These are phyloP conservation scores for Lasioglossum malachurum DNA, from an alignment of 2,888 invertebrate species.

Conservation along the genomic window DNA sequence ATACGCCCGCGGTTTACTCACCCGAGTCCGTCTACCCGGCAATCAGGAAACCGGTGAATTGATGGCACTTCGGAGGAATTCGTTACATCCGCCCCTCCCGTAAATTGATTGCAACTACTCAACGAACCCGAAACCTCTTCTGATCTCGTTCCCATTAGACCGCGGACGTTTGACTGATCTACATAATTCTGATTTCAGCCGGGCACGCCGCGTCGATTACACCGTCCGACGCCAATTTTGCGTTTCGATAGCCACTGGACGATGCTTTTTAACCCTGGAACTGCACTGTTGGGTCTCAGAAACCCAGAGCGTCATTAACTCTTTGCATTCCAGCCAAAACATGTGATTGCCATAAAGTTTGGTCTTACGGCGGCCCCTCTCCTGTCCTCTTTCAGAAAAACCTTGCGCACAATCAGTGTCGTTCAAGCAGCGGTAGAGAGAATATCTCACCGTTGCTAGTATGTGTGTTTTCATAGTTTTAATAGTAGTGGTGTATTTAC, in stretches of 20 bases:
- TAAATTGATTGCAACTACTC: constrained; percentile 4
- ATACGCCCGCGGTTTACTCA: constrained; percentile 72
- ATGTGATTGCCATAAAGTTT: no score
- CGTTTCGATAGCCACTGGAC: not conserved
- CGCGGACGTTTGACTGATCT: not conserved
- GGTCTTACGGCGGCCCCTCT: no score
- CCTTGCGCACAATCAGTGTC: no score
- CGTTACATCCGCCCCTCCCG: constrained; percentile 1
- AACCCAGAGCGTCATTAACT: no score
- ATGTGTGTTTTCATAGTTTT: no score
- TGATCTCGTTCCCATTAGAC: constrained; percentile 4
- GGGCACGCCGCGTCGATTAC: not conserved
- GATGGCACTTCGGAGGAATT: constrained; percentile 54
- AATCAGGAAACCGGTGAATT: constrained; percentile 42
- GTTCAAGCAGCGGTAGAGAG: no score
- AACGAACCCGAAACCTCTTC: not conserved
- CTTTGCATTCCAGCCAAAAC: no score
- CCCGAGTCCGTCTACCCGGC: constrained; percentile 47
- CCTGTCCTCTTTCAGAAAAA: no score
- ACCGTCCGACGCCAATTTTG: not conserved
- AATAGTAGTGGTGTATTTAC: no score
- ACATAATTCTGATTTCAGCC: not conserved
- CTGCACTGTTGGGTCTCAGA: no score
- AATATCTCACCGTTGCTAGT: no score
- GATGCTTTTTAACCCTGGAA: no score